Conservation (phyloP, 2,888 invertebrate genomes). For the Leptura quadrifasciata region DNA sequence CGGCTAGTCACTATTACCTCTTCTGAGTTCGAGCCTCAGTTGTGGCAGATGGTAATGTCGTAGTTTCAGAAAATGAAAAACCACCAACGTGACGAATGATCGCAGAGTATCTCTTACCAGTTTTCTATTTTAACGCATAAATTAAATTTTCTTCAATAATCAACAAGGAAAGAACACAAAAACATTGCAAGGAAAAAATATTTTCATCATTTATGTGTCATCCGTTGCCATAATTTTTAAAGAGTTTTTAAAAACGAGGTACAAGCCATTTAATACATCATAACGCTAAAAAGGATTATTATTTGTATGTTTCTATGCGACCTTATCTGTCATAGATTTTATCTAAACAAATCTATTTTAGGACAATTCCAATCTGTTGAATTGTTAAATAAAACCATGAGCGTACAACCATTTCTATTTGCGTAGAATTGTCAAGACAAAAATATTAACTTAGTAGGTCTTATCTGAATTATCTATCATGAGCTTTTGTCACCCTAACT, state of each 20-base stretch:
- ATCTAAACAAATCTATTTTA: conserved; percentile 40
- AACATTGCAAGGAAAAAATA: conserved; percentile 34
- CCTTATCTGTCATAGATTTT: conserved; percentile 42
- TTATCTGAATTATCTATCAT: too few species aligned
- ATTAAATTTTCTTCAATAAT: not conserved
- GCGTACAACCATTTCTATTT: conserved; percentile 5
- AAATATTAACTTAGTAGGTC: too few species aligned
- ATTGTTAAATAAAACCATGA: conserved; percentile 26
- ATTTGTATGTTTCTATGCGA: conserved; percentile 37
- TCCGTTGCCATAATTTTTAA: conserved; percentile 19
- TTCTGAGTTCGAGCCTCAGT: too few species aligned
- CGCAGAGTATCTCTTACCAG: too few species aligned
- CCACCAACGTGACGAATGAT: too few species aligned
- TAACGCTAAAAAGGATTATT: conserved; percentile 36
- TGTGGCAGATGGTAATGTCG: too few species aligned
- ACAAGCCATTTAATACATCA: conserved; percentile 30
- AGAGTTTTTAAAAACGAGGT: conserved; percentile 19
- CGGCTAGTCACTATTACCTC: too few species aligned
- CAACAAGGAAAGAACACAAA: not conserved
- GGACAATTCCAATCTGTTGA: conserved; percentile 41
- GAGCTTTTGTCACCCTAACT: too few species aligned
- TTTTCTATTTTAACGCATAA: too few species aligned
- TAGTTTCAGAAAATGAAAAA: too few species aligned
- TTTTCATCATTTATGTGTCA: conserved; percentile 40
- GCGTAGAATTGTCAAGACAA: not conserved